A percentile compares a stretch with the other conserved stretches of the same genome.
phyloP scores from a whole-genome alignment of 92 coral and sea anemone species.

The Muricea muricata region DNA sequence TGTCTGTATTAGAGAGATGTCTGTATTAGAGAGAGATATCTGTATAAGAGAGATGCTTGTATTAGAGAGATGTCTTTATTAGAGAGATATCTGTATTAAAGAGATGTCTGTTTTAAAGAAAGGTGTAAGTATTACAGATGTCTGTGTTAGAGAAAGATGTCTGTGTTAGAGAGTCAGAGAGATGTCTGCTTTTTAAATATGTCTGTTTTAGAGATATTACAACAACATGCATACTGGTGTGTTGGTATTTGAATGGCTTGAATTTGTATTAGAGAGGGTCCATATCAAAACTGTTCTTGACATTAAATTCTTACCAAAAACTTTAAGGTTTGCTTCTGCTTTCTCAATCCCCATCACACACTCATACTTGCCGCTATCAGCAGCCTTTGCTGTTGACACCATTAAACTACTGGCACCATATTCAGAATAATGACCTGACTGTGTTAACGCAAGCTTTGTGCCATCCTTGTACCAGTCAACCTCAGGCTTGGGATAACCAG shows the following conservation, averaged over 20 bases:
- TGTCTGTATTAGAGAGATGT: neutral
- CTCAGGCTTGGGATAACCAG: conserved; percentile 22
- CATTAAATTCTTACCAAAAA: conserved; percentile 9
- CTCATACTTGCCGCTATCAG: conserved; percentile 27
- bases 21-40: neutral
- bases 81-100: no score
- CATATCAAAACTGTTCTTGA: neutral
- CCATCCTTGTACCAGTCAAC: conserved; percentile 44
- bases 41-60: neutral
- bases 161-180: no score
- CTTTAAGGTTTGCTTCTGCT: conserved; percentile 22
- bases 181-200: no score
- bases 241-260: no score
- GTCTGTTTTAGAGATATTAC: no score
- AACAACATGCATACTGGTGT: no score
- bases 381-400: neutral
- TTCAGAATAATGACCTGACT: neutral
- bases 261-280: no score
- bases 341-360: conserved; percentile 6
- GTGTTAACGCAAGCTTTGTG: neutral
- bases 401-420: conserved; percentile 19
- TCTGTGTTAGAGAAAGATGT: no score
- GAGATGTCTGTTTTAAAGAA: no score
- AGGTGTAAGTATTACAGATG: neutral
- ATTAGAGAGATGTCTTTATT: neutral